A percentile compares a stretch with the other conserved stretches of the same genome.
phyloP scores from a whole-genome alignment of 2,113 vertebrate species.

The Cinclus cinclus region DNA sequence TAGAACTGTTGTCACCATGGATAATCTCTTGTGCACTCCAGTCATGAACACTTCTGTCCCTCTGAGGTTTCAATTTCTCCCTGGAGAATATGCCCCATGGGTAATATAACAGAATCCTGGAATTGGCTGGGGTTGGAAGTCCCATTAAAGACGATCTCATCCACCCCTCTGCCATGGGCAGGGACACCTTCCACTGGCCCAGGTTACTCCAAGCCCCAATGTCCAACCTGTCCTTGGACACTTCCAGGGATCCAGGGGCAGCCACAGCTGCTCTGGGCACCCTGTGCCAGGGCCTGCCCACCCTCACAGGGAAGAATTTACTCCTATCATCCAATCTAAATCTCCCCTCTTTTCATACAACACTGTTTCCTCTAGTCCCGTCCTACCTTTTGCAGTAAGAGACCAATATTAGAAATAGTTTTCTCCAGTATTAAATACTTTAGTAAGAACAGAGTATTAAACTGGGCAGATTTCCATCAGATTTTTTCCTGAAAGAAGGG shows the following conservation, averaged over 20 bases:
- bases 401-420: background rate
- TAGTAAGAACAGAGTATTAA: background rate
- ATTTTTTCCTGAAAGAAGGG: background rate
- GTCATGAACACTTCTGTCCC: background rate
- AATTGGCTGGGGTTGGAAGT: background rate
- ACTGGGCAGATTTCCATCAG: background rate
- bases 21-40: fast-evolving
- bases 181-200: fast-evolving
- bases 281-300: fast-evolving
- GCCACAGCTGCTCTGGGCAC: background rate
- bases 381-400: background rate
- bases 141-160: fast-evolving
- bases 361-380: too few relatives aligned
- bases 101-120: too few relatives aligned
- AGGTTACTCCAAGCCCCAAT: fast-evolving
- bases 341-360: background rate
- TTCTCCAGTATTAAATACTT: background rate
- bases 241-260: background rate
- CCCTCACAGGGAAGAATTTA: background rate
- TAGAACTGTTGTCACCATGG: background rate
- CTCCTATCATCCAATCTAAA: background rate
- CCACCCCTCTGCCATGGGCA: fast-evolving
- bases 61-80: background rate
- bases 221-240: fast-evolving
- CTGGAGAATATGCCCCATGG: background rate